Evolutionary conservation across 2,888 invertebrate species (phyloP).

Genomic region (Pollenia angustigena): DNA sequence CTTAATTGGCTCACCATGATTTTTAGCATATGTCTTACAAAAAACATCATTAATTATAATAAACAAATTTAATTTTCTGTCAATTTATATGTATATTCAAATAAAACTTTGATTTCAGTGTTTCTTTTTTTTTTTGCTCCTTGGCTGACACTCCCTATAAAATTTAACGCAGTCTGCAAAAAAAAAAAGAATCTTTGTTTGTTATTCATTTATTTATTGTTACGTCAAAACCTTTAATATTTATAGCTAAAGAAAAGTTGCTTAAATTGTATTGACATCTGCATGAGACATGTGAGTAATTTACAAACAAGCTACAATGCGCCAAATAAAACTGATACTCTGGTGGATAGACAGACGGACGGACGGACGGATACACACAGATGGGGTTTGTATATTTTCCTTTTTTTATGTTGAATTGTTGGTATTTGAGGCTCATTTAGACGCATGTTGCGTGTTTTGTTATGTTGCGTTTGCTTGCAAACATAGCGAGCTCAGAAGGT

Average conservation of each 20-base stretch:
- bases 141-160: conserved; percentile 40
- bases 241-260: conserved; percentile 53
- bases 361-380: conserved; percentile 37
- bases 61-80: conserved; percentile 10
- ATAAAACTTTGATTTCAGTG: conserved; percentile 49
- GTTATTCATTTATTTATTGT: conserved; percentile 50
- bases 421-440: conserved; percentile 68
- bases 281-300: conserved; percentile 71
- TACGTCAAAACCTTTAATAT: conserved; percentile 55
- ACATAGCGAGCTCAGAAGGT: conserved; percentile 64
- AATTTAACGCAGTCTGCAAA: conserved; percentile 37
- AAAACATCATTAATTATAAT: conserved; percentile 40
- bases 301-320: conserved; percentile 65
- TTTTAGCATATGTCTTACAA: not conserved
- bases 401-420: not conserved
- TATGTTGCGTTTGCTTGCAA: conserved; percentile 45
- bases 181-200: conserved; percentile 9
- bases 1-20: not conserved
- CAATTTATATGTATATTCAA: not conserved
- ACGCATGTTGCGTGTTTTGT: conserved; percentile 68
- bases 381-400: not conserved
- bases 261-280: conserved; percentile 71
- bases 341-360: conserved; percentile 9
- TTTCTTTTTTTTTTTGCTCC: not conserved
- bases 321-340: conserved; percentile 27